These are phyloP conservation scores for Copidosoma aretas DNA, from an alignment of 2,888 invertebrate genomes.

Conservation along the genomic window DNA sequence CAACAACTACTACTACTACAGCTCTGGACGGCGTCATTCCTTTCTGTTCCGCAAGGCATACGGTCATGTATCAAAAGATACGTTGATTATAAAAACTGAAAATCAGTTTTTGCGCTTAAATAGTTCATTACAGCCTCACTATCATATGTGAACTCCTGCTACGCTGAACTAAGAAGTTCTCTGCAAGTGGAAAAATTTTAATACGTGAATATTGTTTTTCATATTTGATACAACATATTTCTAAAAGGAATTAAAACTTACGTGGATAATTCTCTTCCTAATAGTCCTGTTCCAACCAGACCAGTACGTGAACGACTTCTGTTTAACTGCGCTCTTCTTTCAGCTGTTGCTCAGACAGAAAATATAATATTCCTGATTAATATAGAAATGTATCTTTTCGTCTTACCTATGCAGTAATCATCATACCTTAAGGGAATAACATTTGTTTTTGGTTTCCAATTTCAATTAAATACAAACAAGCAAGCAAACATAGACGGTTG, in stretches of 20 bases:
- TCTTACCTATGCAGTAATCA: neutral
- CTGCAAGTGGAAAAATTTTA: slow-evolving; percentile 48
- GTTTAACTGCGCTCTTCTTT: slow-evolving; percentile 88
- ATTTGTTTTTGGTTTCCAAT: neutral
- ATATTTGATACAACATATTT: neutral
- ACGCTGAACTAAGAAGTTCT: slow-evolving; percentile 62
- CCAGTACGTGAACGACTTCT: slow-evolving; percentile 86
- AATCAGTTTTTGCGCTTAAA: slow-evolving; percentile 42
- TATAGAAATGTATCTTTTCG: too few species aligned
- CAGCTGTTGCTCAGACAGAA: slow-evolving; percentile 69
- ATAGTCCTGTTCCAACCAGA: slow-evolving; percentile 69
- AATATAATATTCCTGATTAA: neutral
- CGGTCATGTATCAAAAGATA: slow-evolving; percentile 21
- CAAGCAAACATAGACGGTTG: slow-evolving; percentile 32
- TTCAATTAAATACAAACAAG: slow-evolving; percentile 23
- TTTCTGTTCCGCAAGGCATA: slow-evolving; percentile 30
- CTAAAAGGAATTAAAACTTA: slow-evolving; percentile 59
- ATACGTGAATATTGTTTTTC: neutral
- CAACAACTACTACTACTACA: too few species aligned
- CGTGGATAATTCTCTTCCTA: slow-evolving; percentile 75
- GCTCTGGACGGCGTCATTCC: slow-evolving; percentile 37
- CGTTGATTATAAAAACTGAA: slow-evolving; percentile 33
- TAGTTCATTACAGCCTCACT: slow-evolving; percentile 58
- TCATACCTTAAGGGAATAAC: neutral
- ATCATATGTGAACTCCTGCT: slow-evolving; percentile 57